Base-by-base conservation (phyloP, 2,888 invertebrate genomes). In the Cylloceria caligata region DNA sequence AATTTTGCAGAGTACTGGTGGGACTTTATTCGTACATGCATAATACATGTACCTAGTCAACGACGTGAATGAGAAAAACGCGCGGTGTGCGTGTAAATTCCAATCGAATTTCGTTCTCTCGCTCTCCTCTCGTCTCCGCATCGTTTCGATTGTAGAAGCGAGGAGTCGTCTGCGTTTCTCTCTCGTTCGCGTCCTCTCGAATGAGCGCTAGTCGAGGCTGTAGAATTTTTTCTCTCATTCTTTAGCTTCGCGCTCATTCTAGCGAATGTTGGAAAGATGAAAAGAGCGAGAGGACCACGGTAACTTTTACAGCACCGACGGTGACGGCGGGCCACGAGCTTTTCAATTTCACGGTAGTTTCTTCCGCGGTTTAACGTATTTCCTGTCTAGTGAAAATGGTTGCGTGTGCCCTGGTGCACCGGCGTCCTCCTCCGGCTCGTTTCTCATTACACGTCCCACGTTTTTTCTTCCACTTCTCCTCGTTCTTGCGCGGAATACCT, bases 261-360 rank as follows among this genome's bases (percentile, higher is more conserved):
- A 13, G 64, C 49, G 16, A 78, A 69, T 27, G 68, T 62, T 52
- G 67, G 11, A 42, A 47, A 24, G 60, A 62, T 42, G 60, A 6
- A 21, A 42, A 67, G 27, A 72, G 69, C 42, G 76, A 34, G 72
- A 72, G 55, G 57, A 52, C 21, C 67, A 57, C 55, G 72, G 64
- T 67, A 80, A 80, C 72, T 76, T 69, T 6, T 21, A 79, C 68
- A 64, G 73, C 52, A n/a, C n/a, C n/a, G 34, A 60, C 68, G 34
- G 19, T 11, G 34, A 6, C 19, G 36, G 52, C 30, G 7, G 24
- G 39, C 62, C 69, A 80, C 78, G 76, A 84, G 76, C 85, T 85
- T 86, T 86, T 84, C 86, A 87, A 87, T 87, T 86, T 87, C 86
- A 87, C 87, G 87, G 86, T 86, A 83, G 80, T 81, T 86, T 85